A percentile compares a stretch with the other conserved stretches of the same genome.
phyloP scores from a whole-genome alignment of 2,113 vertebrate genomes.

The Platycercus adscitus region DNA sequence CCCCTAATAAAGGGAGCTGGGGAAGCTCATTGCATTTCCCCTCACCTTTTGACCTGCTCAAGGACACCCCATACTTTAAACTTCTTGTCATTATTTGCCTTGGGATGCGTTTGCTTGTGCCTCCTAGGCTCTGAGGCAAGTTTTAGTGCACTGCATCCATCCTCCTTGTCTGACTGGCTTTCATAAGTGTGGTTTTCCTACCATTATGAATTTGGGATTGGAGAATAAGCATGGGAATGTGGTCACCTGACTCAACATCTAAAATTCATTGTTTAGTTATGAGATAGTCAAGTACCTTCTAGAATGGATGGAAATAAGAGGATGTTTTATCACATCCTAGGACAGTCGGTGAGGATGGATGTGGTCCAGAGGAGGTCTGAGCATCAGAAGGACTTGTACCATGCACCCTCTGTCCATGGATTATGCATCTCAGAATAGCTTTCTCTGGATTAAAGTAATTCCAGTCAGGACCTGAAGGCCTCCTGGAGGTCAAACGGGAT shows the following conservation, averaged over 20 bases:
- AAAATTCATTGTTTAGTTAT: too few species aligned
- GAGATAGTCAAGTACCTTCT: too few species aligned
- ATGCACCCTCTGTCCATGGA: too few species aligned
- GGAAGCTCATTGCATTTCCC: neutral
- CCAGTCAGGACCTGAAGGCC: too few species aligned
- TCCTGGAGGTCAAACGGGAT: too few species aligned
- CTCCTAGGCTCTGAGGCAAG: neutral
- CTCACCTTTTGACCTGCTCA: neutral
- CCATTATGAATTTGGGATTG: fast-evolving
- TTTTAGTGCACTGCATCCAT: neutral
- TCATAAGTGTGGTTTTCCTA: neutral
- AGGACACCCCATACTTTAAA: neutral
- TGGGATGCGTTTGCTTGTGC: neutral
- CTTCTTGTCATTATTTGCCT: neutral
- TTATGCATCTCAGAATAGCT: too few species aligned
- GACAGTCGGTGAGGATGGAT: too few species aligned
- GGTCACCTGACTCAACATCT: neutral
- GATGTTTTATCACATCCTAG: too few species aligned
- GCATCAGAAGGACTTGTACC: too few species aligned
- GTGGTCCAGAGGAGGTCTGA: too few species aligned
- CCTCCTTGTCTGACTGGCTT: neutral
- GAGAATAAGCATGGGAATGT: neutral
- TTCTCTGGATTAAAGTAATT: too few species aligned
- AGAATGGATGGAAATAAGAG: too few species aligned
- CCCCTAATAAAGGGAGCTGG: fast-evolving